Conservation (phyloP, 2,888 invertebrate genomes). For the Drosophila setosimentum region DNA sequence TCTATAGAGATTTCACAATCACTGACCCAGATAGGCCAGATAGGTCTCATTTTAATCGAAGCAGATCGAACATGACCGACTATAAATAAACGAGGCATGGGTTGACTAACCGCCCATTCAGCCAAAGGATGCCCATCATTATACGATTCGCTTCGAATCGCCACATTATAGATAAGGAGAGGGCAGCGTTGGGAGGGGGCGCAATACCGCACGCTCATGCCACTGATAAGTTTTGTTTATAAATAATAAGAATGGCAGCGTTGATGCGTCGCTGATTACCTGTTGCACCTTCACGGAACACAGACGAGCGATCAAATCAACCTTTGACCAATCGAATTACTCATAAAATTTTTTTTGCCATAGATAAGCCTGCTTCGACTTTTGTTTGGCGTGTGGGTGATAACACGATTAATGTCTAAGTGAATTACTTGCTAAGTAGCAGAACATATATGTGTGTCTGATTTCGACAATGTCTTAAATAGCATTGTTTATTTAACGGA, state of each 20-base stretch:
- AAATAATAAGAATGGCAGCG: constrained; percentile 50
- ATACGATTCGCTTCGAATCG: constrained; percentile 30
- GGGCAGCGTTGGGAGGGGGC: not conserved
- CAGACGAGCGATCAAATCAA: constrained; percentile 68
- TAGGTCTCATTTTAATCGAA: constrained; percentile 35
- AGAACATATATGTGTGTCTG: not conserved
- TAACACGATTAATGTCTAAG: constrained; percentile 23
- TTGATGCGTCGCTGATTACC: constrained; percentile 52
- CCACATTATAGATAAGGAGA: not conserved
- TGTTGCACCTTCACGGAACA: constrained; percentile 62
- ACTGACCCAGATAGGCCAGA: constrained; percentile 34
- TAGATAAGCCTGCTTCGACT: constrained; percentile 54
- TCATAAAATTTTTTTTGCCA: constrained; percentile 62
- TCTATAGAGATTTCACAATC: constrained; percentile 1
- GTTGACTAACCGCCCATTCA: constrained; percentile 68
- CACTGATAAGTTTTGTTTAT: constrained; percentile 60
- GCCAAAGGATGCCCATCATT: constrained; percentile 51
- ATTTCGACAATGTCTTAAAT: not conserved
- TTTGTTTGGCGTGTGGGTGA: constrained; percentile 24
- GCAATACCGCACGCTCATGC: constrained; percentile 14
- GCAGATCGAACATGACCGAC: constrained; percentile 59
- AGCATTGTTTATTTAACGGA: not conserved
- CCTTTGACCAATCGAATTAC: constrained; percentile 81
- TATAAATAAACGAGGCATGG: constrained; percentile 69
- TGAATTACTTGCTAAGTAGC: not conserved